Conservation (phyloP, 1,140 invertebrate species). For the Eufriesea mexicana region DNA sequence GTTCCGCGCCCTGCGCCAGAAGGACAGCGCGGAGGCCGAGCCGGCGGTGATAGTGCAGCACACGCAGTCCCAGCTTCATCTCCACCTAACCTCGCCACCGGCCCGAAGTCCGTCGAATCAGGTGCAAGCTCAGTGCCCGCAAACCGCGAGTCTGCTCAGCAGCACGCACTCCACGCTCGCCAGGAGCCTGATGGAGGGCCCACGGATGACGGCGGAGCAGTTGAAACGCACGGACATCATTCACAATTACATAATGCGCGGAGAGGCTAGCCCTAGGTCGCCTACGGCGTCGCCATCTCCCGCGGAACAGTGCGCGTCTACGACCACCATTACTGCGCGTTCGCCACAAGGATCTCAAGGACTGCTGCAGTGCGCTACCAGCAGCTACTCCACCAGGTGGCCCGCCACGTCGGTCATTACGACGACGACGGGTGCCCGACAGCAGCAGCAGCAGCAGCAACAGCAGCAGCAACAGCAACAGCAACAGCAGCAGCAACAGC, state of each 20-base stretch:
- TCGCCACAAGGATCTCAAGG: conserved; percentile 74
- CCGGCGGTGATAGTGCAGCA: conserved; percentile 80
- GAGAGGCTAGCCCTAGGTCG: conserved; percentile 83
- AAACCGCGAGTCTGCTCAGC: conserved; percentile 84
- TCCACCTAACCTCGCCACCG: conserved; percentile 81
- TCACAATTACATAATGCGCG: conserved; percentile 93
- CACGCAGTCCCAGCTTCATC: conserved; percentile 79
- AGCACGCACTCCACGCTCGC: conserved; percentile 93
- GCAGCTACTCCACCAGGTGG: conserved; percentile 76
- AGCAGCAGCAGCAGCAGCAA: conserved; percentile 68
- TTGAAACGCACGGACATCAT: conserved; percentile 94
- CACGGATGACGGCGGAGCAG: conserved; percentile 93
- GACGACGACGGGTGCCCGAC: conserved; percentile 77
- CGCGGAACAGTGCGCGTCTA: conserved; percentile 80
- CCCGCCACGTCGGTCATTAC: conserved; percentile 80
- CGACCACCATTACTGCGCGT: conserved; percentile 76
- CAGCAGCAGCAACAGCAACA: too few species aligned
- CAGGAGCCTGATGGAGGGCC: conserved; percentile 93
- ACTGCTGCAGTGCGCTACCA: conserved; percentile 76
- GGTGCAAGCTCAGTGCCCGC: conserved; percentile 75
- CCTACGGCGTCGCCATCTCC: conserved; percentile 83
- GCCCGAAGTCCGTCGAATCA: conserved; percentile 75
- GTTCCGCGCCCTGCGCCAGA: conserved; percentile 91
- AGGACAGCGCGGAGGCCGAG: conserved; percentile 90
- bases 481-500: conserved; percentile 69